A percentile compares a stretch with the other conserved stretches of the same genome.
Conservation (phyloP, 2,888 invertebrate species). For the Cataglyphis livida region DNA sequence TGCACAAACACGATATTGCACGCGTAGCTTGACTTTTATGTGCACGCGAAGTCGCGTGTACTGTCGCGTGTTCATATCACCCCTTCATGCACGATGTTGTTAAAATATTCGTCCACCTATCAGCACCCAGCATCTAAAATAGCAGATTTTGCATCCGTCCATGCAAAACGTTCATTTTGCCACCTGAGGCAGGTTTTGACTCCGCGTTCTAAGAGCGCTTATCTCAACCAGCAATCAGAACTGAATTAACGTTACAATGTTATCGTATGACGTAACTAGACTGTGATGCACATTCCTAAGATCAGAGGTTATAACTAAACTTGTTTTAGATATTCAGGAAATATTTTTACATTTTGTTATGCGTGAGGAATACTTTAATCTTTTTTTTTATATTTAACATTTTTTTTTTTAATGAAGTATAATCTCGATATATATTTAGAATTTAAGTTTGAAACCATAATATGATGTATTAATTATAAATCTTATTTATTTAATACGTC, state of each 20-base stretch:
- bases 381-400: constrained; percentile 10
- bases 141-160: constrained; percentile 15
- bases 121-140: constrained; percentile 28
- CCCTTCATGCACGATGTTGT: constrained; percentile 17
- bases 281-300: not conserved
- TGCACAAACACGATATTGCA: not conserved
- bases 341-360: not conserved
- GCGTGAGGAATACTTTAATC: not conserved
- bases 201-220: not conserved
- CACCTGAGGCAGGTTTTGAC: constrained; percentile 42
- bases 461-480: not conserved
- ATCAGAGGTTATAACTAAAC: constrained; percentile 9
- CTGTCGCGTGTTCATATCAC: constrained; percentile 30
- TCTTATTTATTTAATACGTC: not conserved
- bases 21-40: constrained; percentile 16
- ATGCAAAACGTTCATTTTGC: constrained; percentile 49
- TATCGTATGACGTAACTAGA: constrained; percentile 36
- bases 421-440: not conserved
- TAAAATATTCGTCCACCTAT: constrained; percentile 50
- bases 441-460: not conserved
- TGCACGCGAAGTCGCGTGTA: constrained; percentile 49
- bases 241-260: constrained; percentile 48
- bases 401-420: not conserved
- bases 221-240: constrained; percentile 29
- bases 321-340: not conserved